phyloP scores from a whole-genome alignment of 1,140 invertebrate genomes.

The Drosophila mojavensis region DNA sequence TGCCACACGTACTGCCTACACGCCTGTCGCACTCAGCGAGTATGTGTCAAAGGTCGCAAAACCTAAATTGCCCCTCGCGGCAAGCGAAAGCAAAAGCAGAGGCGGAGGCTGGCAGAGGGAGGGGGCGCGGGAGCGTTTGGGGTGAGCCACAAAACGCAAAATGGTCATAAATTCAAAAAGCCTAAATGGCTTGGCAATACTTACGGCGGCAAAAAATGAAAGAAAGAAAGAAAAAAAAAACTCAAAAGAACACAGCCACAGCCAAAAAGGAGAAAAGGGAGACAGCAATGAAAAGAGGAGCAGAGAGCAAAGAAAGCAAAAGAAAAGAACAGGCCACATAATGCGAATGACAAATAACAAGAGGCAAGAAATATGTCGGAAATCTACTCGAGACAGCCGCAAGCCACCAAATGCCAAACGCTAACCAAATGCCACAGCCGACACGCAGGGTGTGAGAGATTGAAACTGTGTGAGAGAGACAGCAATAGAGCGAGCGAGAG shows the following conservation, averaged over 20 bases:
- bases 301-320: background rate
- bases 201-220: slow-evolving; percentile 36
- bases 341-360: slow-evolving; percentile 77
- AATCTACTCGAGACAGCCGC: slow-evolving; percentile 75
- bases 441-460: background rate
- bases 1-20: slow-evolving; percentile 23
- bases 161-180: slow-evolving; percentile 76
- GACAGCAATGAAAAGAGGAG: background rate
- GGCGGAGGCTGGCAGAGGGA: no score
- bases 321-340: slow-evolving; percentile 36
- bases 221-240: background rate
- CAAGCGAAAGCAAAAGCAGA: background rate
- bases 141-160: slow-evolving; percentile 68
- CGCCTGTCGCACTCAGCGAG: slow-evolving; percentile 7
- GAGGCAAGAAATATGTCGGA: slow-evolving; percentile 74
- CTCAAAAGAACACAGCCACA: background rate
- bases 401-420: slow-evolving; percentile 53
- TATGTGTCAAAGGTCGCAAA: slow-evolving; percentile 61
- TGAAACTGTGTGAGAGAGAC: background rate
- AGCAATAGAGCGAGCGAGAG: background rate
- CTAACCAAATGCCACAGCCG: slow-evolving; percentile 42
- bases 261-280: background rate
- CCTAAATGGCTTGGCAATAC: slow-evolving; percentile 73
- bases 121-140: background rate
- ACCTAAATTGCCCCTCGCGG: slow-evolving; percentile 58